These are phyloP conservation scores for Euspilapteryx auroguttella DNA, from an alignment of 2,888 invertebrate genomes.

Conservation along the genomic window DNA sequence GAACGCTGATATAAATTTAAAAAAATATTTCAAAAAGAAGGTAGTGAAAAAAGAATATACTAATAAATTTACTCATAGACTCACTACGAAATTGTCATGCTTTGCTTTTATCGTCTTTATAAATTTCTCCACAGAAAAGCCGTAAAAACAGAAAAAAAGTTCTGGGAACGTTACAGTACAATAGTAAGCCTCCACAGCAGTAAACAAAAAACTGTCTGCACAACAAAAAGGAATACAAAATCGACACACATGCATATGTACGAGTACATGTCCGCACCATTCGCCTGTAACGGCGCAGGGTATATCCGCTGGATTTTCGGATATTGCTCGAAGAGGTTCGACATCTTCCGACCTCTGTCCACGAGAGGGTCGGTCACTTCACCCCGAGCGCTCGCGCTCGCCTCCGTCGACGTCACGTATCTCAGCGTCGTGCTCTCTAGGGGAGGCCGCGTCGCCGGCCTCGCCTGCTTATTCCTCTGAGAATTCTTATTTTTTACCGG, in stretches of 20 bases:
- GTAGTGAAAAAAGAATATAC: no score
- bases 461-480: constrained; percentile 21
- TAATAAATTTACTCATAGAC: no score
- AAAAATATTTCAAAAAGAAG: no score
- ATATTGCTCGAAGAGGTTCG: constrained; percentile 72
- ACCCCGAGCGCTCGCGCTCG: constrained; percentile 40
- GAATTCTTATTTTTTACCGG: neutral
- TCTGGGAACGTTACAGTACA: no score
- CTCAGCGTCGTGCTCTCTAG: constrained; percentile 50
- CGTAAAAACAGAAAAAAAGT: no score
- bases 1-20: no score
- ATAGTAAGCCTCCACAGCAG: no score
- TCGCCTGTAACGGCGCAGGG: constrained; percentile 63
- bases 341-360: constrained; percentile 62
- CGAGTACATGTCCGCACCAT: constrained; percentile 30
- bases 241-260: constrained; percentile 1
- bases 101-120: no score
- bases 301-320: constrained; percentile 78
- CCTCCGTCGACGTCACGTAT: constrained; percentile 26
- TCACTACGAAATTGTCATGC: no score
- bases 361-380: constrained; percentile 16
- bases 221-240: no score
- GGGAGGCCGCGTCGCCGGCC: constrained; percentile 56
- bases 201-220: no score
- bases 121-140: no score